Evolutionary conservation across 2,797 vertebrate species (phyloP).

Genomic region (Valencia hispanica): DNA sequence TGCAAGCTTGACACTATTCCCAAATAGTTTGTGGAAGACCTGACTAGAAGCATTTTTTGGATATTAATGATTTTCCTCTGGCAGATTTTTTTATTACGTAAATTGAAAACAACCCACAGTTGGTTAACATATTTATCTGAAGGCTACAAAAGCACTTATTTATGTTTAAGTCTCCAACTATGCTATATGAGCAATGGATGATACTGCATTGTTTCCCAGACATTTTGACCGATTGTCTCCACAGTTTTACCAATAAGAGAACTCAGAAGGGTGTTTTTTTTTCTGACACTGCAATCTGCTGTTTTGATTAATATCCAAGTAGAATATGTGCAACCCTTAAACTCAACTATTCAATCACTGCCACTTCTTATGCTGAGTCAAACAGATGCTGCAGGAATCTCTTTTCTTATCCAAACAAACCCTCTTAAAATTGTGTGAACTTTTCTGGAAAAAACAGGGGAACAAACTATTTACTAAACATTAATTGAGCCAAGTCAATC

Average conservation of each 20-base stretch:
- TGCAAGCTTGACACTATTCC: constrained; percentile 11
- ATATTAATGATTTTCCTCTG: too few species aligned
- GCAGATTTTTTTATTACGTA: too few species aligned
- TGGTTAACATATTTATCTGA: not conserved
- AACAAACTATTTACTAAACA: not conserved
- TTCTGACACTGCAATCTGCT: constrained; percentile 17
- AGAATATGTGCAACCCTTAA: constrained; percentile 31
- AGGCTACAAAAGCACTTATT: not conserved
- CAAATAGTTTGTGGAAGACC: not conserved
- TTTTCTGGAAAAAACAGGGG: not conserved
- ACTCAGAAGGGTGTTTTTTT: constrained; percentile 15
- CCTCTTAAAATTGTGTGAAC: constrained; percentile 6
- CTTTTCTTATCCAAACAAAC: constrained; percentile 22
- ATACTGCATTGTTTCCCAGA: constrained; percentile 20
- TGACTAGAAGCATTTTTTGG: not conserved
- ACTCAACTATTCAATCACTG: constrained; percentile 40
- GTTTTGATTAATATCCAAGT: constrained; percentile 48
- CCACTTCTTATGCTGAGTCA: constrained; percentile 31
- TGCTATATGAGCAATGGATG: not conserved
- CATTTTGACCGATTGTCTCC: constrained; percentile 34
- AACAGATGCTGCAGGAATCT: constrained; percentile 20
- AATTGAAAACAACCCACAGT: not conserved
- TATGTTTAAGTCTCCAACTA: constrained; percentile 3
- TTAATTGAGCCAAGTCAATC: not conserved
- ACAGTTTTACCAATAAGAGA: constrained; percentile 20